These are phyloP conservation scores for Whitmania pigra DNA, from an alignment of 1,140 invertebrate species.

Conservation along the genomic window DNA sequence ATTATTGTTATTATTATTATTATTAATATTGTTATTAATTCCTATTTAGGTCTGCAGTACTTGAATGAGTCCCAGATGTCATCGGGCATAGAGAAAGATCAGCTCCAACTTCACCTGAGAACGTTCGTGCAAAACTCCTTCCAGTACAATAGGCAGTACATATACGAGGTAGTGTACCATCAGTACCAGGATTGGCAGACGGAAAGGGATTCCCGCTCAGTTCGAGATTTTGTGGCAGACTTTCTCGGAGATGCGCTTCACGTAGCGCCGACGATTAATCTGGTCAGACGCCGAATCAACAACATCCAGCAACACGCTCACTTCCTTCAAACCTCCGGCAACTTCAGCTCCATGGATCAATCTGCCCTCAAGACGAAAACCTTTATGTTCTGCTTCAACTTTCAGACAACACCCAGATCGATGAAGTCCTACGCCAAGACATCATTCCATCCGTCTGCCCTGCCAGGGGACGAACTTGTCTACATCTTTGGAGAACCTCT, in stretches of 20 bases:
- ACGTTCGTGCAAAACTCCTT: slow-evolving; percentile 77
- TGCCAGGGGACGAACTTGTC: slow-evolving; percentile 81
- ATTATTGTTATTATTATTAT: too few relatives aligned
- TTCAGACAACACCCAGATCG: too few relatives aligned
- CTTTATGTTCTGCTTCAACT: slow-evolving; percentile 77
- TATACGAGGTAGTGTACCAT: slow-evolving; percentile 90
- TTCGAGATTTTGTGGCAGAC: slow-evolving; percentile 77
- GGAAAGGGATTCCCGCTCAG: slow-evolving; percentile 75
- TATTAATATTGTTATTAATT: too few relatives aligned
- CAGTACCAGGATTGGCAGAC: slow-evolving; percentile 57
- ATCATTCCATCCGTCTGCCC: slow-evolving; percentile 54
- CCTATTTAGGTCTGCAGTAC: slow-evolving; percentile 7
- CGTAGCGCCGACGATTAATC: slow-evolving; percentile 78
- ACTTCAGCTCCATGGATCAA: neutral
- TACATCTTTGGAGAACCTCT: slow-evolving; percentile 83
- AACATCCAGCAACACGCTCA: slow-evolving; percentile 36
- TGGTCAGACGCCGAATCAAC: slow-evolving; percentile 48
- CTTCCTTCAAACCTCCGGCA: slow-evolving; percentile 20
- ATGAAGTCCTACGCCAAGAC: slow-evolving; percentile 57
- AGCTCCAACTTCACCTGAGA: slow-evolving; percentile 38
- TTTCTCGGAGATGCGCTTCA: slow-evolving; percentile 75
- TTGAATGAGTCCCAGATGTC: slow-evolving; percentile 5
- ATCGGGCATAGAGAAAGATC: neutral
- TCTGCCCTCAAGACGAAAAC: slow-evolving; percentile 47
- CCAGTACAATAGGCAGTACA: slow-evolving; percentile 83